Evolutionary conservation across 2,797 vertebrate genomes (phyloP), one percentile per base, ranked within the genome.

Genomic region (Molossus alvarezi): DNA sequence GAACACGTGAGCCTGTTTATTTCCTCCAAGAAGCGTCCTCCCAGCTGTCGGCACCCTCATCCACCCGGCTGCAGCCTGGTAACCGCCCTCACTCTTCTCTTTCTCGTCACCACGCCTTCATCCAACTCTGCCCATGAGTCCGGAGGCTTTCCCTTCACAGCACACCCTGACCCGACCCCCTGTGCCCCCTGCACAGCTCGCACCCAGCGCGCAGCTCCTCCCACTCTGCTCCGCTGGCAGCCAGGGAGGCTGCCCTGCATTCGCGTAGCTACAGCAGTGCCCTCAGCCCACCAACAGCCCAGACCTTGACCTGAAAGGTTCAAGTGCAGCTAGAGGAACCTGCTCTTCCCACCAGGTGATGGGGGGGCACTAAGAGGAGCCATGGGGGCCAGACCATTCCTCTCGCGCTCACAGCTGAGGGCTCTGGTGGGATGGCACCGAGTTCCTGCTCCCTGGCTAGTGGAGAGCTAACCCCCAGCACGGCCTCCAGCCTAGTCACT

Each of bases 401-500:
- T 14, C 53, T 21, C 0, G 0, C 2, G 0, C 29, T n/a, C 25
- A 51, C 1, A 12, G 4, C 12, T 3, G 21, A 93, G 51, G 57
- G 10, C n/a, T 60, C 60, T 41, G 25, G 55, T 9, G 14, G 21
- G 33, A 48, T 6, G 65, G 71, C 76, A 69, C 1, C n/a, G 3
- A 29, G 48, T 64, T 73, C 41, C 45, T 57, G 21, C 45, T 60
- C 57, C 13, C 80, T 57, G 62, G 33, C 0, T 0, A 60, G 58
- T 72, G 12, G 8, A 77, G 83, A 33, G 60, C 41, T n/a, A 15
- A 21, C 37, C 53, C 41, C 60, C 20, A 57, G 33, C 37, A 15
- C 15, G 33, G 58, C 85, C 33, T 57, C 27, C 18, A 33, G 48
- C 9, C 80, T 37, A 4, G 21, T 58, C 8, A 0, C 23, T 37